phyloP scores from a whole-genome alignment of 2,113 vertebrate genomes.

The Tichodroma muraria region DNA sequence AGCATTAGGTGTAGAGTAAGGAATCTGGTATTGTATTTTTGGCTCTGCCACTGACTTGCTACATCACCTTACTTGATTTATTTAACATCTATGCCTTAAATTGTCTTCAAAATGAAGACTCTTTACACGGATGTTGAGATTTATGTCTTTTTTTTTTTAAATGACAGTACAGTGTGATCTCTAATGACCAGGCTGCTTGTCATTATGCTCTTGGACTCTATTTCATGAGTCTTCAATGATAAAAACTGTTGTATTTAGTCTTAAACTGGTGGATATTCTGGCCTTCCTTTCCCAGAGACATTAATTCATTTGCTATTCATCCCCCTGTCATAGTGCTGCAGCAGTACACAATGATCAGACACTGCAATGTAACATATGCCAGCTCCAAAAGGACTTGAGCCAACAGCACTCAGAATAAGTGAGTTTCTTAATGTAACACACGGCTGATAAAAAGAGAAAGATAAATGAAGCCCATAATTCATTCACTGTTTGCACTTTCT shows the following conservation, averaged over 20 bases:
- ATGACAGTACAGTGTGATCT: background rate
- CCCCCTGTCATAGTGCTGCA: background rate
- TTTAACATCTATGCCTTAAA: background rate
- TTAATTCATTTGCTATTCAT: slow-evolving; percentile 1
- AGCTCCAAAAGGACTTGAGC: background rate
- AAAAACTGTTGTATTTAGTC: slow-evolving; percentile 3
- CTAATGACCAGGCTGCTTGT: background rate
- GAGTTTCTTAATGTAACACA: background rate
- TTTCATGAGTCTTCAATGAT: background rate
- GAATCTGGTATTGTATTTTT: background rate
- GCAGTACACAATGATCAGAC: slow-evolving; percentile 15
- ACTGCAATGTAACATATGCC: background rate
- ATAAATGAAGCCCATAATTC: background rate
- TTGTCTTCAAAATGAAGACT: background rate
- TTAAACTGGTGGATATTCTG: background rate
- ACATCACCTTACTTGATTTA: background rate
- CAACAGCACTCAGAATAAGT: slow-evolving; percentile 45
- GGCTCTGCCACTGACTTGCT: background rate
- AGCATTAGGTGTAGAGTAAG: fast-evolving
- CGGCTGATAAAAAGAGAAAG: slow-evolving; percentile 23
- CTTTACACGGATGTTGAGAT: background rate
- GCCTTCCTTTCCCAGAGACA: background rate
- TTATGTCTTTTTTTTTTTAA: background rate
- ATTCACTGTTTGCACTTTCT: slow-evolving; percentile 3
- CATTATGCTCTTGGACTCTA: background rate